Evolutionary conservation across 1,140 invertebrate genomes (phyloP).

Genomic region (Oncopodura yosiiana): DNA sequence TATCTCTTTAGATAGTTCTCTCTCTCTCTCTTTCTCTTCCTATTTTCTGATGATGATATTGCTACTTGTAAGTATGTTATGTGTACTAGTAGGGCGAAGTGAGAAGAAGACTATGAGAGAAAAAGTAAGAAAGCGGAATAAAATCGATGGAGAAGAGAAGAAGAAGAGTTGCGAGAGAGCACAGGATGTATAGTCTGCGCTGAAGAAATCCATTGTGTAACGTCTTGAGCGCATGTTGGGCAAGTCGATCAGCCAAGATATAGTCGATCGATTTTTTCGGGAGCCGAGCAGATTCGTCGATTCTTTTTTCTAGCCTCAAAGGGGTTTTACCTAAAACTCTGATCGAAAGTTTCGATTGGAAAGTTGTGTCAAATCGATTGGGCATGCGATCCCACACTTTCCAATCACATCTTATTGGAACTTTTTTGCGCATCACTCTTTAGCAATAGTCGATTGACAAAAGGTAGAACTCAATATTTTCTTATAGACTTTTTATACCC

Average conservation of each 20-base stretch:
- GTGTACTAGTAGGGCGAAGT: not conserved
- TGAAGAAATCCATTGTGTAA: slow-evolving; percentile 25
- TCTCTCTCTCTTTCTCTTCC: not conserved
- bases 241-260: slow-evolving; percentile 35
- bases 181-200: slow-evolving; percentile 31
- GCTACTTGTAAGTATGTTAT: not conserved
- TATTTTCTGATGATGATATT: not conserved
- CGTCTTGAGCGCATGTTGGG: slow-evolving; percentile 35
- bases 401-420: slow-evolving; percentile 31
- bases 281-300: slow-evolving; percentile 26
- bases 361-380: slow-evolving; percentile 33
- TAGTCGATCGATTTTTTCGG: slow-evolving; percentile 35
- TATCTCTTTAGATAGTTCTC: too few relatives aligned
- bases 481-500: not conserved
- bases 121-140: slow-evolving; percentile 19
- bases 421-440: slow-evolving; percentile 21
- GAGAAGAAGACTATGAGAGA: not conserved
- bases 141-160: slow-evolving; percentile 35
- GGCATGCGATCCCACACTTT: slow-evolving; percentile 30
- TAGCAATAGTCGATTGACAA: too few relatives aligned
- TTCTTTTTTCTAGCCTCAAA: slow-evolving; percentile 34
- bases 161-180: slow-evolving; percentile 15
- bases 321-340: slow-evolving; percentile 33
- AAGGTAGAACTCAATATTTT: too few relatives aligned
- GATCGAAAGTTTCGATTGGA: slow-evolving; percentile 35